phyloP scores from a whole-genome alignment of 2,113 vertebrate species.

The Leucopternis melanops region DNA sequence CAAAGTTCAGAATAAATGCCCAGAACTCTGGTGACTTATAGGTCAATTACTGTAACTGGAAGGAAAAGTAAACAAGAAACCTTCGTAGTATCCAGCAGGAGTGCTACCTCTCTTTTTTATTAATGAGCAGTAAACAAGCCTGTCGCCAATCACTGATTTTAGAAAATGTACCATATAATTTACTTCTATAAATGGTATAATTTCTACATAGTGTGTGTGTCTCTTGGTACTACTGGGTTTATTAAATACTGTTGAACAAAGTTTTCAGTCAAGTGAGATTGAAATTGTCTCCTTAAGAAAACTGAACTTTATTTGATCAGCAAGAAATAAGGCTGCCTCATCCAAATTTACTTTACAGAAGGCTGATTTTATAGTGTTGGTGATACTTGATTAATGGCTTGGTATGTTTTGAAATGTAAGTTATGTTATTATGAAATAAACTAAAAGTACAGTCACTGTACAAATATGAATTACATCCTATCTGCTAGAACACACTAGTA shows the following conservation, averaged over 20 bases:
- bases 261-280: slow-evolving; percentile 51
- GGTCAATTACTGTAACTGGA: slow-evolving; percentile 47
- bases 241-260: slow-evolving; percentile 53
- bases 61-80: slow-evolving; percentile 48
- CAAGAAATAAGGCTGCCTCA: slow-evolving; percentile 38
- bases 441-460: not conserved
- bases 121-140: slow-evolving; percentile 60
- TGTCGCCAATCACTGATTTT: slow-evolving; percentile 40
- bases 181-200: not conserved
- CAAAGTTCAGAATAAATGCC: slow-evolving; percentile 50
- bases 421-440: not conserved
- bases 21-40: slow-evolving; percentile 1
- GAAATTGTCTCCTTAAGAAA: slow-evolving; percentile 51
- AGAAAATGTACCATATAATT: slow-evolving; percentile 25
- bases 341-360: not conserved
- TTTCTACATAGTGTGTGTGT: not conserved
- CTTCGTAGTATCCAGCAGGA: not conserved
- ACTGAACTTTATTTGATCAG: slow-evolving; percentile 44
- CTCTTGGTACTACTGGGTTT: slow-evolving; percentile 35
- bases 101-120: slow-evolving; percentile 50
- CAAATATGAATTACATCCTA: not conserved
- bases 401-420: not conserved
- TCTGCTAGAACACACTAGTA: not conserved
- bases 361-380: not conserved
- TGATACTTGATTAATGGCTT: slow-evolving; percentile 28